Evolutionary conservation across 2,113 vertebrate genomes (phyloP).

Genomic region (Potamarius usumacintae): DNA sequence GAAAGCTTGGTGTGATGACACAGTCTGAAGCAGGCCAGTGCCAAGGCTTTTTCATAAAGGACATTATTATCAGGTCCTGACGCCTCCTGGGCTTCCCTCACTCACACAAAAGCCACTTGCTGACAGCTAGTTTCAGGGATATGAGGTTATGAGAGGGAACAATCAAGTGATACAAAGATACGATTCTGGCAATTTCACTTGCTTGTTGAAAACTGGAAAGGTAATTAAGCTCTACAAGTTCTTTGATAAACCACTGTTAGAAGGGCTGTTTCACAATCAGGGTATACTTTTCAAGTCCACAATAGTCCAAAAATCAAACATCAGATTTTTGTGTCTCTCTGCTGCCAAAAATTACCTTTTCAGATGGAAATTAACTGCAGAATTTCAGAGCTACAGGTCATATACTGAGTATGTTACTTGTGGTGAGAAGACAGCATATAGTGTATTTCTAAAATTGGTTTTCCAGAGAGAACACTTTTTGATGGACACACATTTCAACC

Average conservation of each 20-base stretch:
- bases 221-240: not conserved
- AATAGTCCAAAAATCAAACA: too few species aligned
- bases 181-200: not conserved
- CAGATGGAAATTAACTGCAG: too few species aligned
- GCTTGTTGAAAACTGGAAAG: not conserved
- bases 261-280: too few species aligned
- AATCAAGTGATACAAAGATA: conserved; percentile 2
- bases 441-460: too few species aligned
- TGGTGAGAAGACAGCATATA: too few species aligned
- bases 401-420: too few species aligned
- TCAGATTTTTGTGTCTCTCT: too few species aligned
- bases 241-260: not conserved
- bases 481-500: too few species aligned
- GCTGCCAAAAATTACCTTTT: too few species aligned
- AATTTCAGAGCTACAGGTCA: too few species aligned
- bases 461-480: too few species aligned
- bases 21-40: not conserved
- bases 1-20: not conserved
- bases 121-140: conserved; percentile 39
- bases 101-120: conserved; percentile 20
- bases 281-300: too few species aligned
- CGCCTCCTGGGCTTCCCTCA: conserved; percentile 23
- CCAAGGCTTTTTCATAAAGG: conserved; percentile 23
- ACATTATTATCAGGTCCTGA: not conserved
- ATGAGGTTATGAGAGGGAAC: conserved; percentile 37